Conservation (phyloP, 2,888 invertebrate species). For the Mesoligia furuncula region DNA sequence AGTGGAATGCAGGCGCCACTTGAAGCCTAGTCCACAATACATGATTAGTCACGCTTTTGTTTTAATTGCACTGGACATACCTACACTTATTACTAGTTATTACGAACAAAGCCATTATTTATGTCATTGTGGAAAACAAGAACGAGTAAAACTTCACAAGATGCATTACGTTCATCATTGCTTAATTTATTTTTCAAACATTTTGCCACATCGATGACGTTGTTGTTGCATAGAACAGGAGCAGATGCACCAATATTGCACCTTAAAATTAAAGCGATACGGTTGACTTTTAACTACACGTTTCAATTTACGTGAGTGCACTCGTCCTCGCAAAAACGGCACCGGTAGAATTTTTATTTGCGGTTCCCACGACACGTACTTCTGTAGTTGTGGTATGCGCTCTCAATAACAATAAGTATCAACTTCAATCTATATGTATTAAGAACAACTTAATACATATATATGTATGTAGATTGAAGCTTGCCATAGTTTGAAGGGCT, state of each 20-base stretch:
- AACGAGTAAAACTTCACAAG: constrained; percentile 57
- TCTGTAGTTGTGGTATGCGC: constrained; percentile 12
- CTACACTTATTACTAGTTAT: constrained; percentile 41
- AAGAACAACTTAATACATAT: not conserved
- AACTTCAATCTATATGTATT: not conserved
- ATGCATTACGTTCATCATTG: constrained; percentile 33
- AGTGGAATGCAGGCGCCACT: constrained; percentile 60
- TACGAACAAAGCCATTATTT: constrained; percentile 54
- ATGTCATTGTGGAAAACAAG: constrained; percentile 43
- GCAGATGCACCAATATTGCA: not conserved
- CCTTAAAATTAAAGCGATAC: constrained; percentile 1
- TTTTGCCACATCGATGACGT: constrained; percentile 12
- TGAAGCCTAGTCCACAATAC: constrained; percentile 27
- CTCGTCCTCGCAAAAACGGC: constrained; percentile 37
- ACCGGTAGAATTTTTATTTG: constrained; percentile 48
- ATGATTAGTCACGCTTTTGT: constrained; percentile 59
- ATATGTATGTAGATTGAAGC: not conserved
- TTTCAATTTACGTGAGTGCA: constrained; percentile 37
- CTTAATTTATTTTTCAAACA: constrained; percentile 38
- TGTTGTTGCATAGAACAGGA: not conserved
- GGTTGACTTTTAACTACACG: constrained; percentile 13
- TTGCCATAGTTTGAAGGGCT: constrained; percentile 11
- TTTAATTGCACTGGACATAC: constrained; percentile 45
- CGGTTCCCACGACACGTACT: constrained; percentile 44
- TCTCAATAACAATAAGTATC: constrained; percentile 40